Evolutionary conservation across 2,888 invertebrate species (phyloP).

Genomic region (Folsomia candida): DNA sequence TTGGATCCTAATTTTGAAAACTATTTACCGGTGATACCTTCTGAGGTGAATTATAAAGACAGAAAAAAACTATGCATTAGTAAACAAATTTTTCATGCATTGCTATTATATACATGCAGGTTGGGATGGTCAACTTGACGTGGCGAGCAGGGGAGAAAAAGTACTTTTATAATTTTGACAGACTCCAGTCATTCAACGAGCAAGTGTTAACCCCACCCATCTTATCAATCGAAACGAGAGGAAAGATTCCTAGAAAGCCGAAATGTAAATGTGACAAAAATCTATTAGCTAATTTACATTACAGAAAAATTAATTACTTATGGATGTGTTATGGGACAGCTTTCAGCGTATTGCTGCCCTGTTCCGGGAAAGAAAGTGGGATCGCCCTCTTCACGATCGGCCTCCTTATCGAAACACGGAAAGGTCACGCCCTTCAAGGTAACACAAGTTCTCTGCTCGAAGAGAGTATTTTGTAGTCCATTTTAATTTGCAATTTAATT

Average conservation of each 20-base stretch:
- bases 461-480: no score
- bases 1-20: conserved; percentile 86
- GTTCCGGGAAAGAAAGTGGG: conserved; percentile 82
- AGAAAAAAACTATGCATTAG: conserved; percentile 5
- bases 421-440: conserved; percentile 75
- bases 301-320: background rate
- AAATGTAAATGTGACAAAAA: conserved; percentile 67
- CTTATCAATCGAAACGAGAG: conserved; percentile 79
- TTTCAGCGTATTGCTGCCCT: conserved; percentile 83
- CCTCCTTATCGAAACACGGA: conserved; percentile 75
- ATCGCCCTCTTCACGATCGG: conserved; percentile 84
- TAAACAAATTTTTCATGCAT: conserved; percentile 7
- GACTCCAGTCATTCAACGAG: conserved; percentile 78
- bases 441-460: no score
- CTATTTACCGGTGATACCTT: conserved; percentile 70
- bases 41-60: background rate
- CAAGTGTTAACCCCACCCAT: conserved; percentile 81
- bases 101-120: conserved; percentile 50
- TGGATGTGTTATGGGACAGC: no score
- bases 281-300: background rate
- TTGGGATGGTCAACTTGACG: conserved; percentile 81
- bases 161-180: conserved; percentile 77
- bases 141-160: conserved; percentile 70
- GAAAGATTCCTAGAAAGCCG: conserved; percentile 78
- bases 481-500: no score